Percentiles rank a stretch among this genome's conserved stretches.
Evolutionary conservation across 2,113 vertebrate species (phyloP).

Genomic region (Daubentonia madagascariensis): DNA sequence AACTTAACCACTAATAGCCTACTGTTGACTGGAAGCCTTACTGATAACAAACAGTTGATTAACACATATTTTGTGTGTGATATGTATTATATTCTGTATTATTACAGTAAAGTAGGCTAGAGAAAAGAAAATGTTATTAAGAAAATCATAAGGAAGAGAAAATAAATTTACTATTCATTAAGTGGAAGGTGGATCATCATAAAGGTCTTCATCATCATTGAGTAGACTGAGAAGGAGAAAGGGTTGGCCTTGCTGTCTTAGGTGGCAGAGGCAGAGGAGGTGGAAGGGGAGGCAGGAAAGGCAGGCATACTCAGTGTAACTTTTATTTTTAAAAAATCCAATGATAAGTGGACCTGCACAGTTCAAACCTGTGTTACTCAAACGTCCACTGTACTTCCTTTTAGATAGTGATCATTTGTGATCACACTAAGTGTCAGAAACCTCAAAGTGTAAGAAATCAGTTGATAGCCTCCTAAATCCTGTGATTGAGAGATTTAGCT

Average conservation of each 20-base stretch:
- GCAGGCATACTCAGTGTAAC: neutral
- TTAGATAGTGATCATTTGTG: neutral
- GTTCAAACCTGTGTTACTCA: neutral
- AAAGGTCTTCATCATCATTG: neutral
- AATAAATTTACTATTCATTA: neutral
- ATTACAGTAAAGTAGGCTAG: neutral
- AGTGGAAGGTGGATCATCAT: neutral
- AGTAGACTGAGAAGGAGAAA: neutral
- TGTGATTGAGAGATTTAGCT: neutral
- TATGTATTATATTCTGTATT: neutral
- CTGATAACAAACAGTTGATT: neutral
- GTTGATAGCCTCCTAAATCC: neutral
- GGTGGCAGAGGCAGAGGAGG: neutral
- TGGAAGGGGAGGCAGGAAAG: neutral
- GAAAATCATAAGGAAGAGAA: neutral
- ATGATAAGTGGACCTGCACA: neutral
- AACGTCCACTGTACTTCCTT: neutral
- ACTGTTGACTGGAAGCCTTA: neutral
- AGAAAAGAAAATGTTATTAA: neutral
- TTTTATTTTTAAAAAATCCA: neutral
- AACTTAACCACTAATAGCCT: neutral
- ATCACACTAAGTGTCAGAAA: neutral
- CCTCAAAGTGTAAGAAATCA: neutral
- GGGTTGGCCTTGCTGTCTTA: neutral
- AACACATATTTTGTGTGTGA: neutral